Conservation (phyloP, 2,888 invertebrate species). For the Drosophila melanosoma region DNA sequence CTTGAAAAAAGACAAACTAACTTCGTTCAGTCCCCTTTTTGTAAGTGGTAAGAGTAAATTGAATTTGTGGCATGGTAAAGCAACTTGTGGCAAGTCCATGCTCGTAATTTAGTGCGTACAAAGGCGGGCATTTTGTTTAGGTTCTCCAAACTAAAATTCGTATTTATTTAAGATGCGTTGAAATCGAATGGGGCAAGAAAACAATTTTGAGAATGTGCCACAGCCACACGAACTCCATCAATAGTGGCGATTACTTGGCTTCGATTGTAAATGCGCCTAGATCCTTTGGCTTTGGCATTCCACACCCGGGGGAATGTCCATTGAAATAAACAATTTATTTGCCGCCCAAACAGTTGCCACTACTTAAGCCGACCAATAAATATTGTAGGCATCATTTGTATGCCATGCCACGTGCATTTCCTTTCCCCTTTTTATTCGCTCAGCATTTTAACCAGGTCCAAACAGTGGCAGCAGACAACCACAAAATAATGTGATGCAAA, state of each 20-base stretch:
- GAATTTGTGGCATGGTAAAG: conserved; percentile 5
- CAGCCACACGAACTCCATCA: conserved; percentile 57
- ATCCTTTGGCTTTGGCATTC: conserved; percentile 4
- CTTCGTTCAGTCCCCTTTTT: background rate
- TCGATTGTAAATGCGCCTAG: conserved; percentile 5
- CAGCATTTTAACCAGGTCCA: conserved; percentile 20
- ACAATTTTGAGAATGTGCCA: conserved; percentile 34
- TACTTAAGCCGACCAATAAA: conserved; percentile 57
- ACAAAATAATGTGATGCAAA: conserved; percentile 74
- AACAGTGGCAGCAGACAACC: conserved; percentile 37
- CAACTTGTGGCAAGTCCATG: conserved; percentile 3
- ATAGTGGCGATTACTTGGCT: conserved; percentile 48
- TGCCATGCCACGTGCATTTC: conserved; percentile 65
- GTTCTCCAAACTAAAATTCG: conserved; percentile 13
- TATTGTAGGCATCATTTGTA: conserved; percentile 75
- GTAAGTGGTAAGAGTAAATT: conserved; percentile 2
- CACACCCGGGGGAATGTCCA: conserved; percentile 7
- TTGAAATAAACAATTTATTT: conserved; percentile 52
- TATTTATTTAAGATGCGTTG: conserved; percentile 43
- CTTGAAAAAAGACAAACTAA: background rate
- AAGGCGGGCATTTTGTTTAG: conserved; percentile 26
- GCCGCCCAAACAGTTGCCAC: conserved; percentile 49
- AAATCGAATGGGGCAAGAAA: conserved; percentile 41
- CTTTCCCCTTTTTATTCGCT: background rate
- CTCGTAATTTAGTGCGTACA: conserved; percentile 34